Evolutionary conservation across 1,140 invertebrate species (phyloP), one percentile per base, ranked within the genome.

Genomic region (Drosophila nigromelanica): DNA sequence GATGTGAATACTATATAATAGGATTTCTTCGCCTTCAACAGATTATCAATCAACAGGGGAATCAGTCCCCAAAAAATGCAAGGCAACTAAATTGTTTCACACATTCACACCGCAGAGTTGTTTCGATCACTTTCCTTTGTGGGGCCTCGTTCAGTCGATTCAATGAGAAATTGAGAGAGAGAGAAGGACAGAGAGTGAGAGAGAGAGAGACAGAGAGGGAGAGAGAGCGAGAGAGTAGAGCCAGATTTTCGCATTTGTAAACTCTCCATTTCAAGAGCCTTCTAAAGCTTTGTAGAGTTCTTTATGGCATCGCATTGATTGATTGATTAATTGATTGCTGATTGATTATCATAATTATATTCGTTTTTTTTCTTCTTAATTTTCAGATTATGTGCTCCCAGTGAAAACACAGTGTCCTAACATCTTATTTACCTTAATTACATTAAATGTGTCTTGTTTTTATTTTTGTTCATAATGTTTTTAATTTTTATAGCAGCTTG

Each of bases 51-150:
- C n/a, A n/a, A n/a, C 24, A 40, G 37, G 24, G 18, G 12, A 47
- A 68, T 10, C n/a, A 10, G 0, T 40, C 2, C 33, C 33, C 43
- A 33, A 27, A 35, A 14, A 8, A 30, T 15, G 27, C 8, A 33
- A 51, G 10, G 51, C 60, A n/a, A 39, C 54, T 2, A 33, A 18
- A 24, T 24, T 24, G 21, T 24, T 39, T 39, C 55, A 39, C n/a
- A 66, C 75, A 79, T 68, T 83, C 82, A 86, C 64, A 42, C 67
- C 35, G 62, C 86, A 90, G 78, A 85, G 86, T 90, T 90, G 86
- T 90, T 90, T 89, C 76, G 75, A 90, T 85, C 80, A 89, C 69
- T 85, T 80, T 76, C 73, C 78, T 2, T 39, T 42, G 30, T 37
- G 37, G 50, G 42, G 50, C 42, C 40, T 55, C 42, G 30, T 43